phyloP scores from a whole-genome alignment of 2,797 vertebrate species.

The Spinus olivaceus region DNA sequence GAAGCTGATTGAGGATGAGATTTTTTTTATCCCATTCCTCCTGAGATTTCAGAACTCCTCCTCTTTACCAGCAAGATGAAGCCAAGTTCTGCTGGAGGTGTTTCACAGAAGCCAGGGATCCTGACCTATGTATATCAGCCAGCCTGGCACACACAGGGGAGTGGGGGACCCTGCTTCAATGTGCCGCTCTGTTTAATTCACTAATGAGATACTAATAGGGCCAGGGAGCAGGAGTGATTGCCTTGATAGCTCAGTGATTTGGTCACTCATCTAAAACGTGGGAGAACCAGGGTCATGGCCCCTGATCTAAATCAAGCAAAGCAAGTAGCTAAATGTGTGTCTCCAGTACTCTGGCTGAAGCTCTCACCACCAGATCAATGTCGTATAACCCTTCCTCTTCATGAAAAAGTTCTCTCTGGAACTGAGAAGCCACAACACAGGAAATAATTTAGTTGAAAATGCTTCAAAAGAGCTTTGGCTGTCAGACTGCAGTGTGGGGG shows the following conservation, averaged over 20 bases:
- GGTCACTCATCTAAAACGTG: background rate
- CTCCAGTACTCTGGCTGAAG: background rate
- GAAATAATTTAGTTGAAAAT: background rate
- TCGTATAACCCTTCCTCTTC: background rate
- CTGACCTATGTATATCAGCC: background rate
- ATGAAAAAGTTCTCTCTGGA: background rate
- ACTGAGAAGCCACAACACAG: background rate
- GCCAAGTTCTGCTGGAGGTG: background rate
- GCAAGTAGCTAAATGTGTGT: background rate
- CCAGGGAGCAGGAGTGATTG: constrained; percentile 29
- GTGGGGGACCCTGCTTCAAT: background rate
- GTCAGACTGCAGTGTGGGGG: background rate
- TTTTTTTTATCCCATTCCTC: background rate
- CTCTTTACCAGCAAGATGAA: background rate
- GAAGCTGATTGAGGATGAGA: background rate
- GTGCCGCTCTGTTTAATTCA: background rate
- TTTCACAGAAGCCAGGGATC: background rate
- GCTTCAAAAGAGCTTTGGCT: background rate
- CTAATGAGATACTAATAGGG: constrained; percentile 37
- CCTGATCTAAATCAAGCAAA: constrained; percentile 23
- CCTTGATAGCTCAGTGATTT: constrained; percentile 38
- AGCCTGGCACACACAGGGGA: background rate
- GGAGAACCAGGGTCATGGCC: constrained; percentile 1
- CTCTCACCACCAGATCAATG: background rate
- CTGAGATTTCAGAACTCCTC: background rate